phyloP scores from a whole-genome alignment of 1,140 invertebrate species.

The Carcinoscorpius rotundicauda region DNA sequence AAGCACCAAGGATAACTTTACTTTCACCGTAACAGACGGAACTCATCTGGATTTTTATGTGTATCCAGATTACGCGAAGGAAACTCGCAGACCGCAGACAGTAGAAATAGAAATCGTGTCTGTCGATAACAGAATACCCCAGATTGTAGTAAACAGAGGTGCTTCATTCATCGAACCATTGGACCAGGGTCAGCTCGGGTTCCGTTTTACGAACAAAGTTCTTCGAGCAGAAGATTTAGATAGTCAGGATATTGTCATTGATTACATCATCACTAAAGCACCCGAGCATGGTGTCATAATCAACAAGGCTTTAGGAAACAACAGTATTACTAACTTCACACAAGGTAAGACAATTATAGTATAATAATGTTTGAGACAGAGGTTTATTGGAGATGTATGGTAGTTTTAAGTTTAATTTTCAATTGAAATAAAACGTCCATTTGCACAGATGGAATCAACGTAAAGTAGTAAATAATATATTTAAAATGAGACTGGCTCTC shows the following conservation, averaged over 20 bases:
- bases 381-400: too few relatives aligned
- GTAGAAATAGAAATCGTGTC: conserved; percentile 33
- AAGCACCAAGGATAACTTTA: conserved; percentile 29
- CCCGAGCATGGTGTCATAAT: conserved; percentile 32
- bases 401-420: too few relatives aligned
- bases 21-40: conserved; percentile 33
- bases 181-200: conserved; percentile 25
- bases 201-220: conserved; percentile 25
- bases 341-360: conserved; percentile 28
- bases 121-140: conserved; percentile 32
- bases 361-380: too few relatives aligned
- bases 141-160: conserved; percentile 29
- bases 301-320: conserved; percentile 24
- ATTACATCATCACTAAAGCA: conserved; percentile 27
- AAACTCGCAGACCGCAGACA: conserved; percentile 28
- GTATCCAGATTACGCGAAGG: conserved; percentile 27
- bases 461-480: too few relatives aligned
- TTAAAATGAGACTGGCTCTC: too few relatives aligned
- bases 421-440: too few relatives aligned
- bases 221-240: conserved; percentile 33
- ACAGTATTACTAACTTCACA: conserved; percentile 30
- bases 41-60: conserved; percentile 32
- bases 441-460: too few relatives aligned
- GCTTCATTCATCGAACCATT: conserved; percentile 25
- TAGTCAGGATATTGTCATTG: conserved; percentile 26